These are phyloP conservation scores for Cataglyphis albicans DNA, from an alignment of 2,888 invertebrate species.

Conservation along the genomic window DNA sequence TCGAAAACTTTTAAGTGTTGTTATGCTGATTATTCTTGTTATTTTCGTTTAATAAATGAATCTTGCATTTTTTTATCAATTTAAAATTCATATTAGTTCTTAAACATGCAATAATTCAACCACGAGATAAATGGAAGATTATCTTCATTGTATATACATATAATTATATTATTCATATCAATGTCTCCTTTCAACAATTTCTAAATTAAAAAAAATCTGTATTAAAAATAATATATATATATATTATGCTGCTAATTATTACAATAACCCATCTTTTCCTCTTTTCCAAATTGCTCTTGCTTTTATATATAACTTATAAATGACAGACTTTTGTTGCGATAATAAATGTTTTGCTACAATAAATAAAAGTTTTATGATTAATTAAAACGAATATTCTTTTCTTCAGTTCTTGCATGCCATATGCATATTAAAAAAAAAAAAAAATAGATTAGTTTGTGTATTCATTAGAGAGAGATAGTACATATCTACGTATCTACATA, in stretches of 20 bases:
- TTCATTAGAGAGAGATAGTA: too few relatives aligned
- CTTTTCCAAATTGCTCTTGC: background rate
- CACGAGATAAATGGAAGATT: conserved; percentile 76
- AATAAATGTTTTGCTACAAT: conserved; percentile 9
- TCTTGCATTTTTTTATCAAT: conserved; percentile 65
- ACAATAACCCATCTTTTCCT: conserved; percentile 45
- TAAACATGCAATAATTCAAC: conserved; percentile 68
- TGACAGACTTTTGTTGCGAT: background rate
- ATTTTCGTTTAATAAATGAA: conserved; percentile 71
- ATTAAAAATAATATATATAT: conserved; percentile 84
- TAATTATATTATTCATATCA: conserved; percentile 89
- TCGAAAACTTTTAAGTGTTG: conserved; percentile 69
- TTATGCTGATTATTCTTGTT: conserved; percentile 61
- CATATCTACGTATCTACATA: background rate
- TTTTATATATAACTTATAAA: background rate
- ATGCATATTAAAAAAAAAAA: background rate
- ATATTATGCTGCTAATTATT: conserved; percentile 54
- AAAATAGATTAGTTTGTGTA: background rate
- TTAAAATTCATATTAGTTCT: conserved; percentile 62
- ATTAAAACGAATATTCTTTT: conserved; percentile 1
- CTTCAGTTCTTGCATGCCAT: background rate
- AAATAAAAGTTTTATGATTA: background rate
- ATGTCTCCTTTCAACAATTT: conserved; percentile 93
- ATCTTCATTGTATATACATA: conserved; percentile 88
- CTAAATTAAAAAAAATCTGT: conserved; percentile 90